Percentiles rank a stretch among this genome's conserved stretches.
Evolutionary conservation across 2,888 invertebrate genomes (phyloP).

Genomic region (Synanthedon tipuliformis): DNA sequence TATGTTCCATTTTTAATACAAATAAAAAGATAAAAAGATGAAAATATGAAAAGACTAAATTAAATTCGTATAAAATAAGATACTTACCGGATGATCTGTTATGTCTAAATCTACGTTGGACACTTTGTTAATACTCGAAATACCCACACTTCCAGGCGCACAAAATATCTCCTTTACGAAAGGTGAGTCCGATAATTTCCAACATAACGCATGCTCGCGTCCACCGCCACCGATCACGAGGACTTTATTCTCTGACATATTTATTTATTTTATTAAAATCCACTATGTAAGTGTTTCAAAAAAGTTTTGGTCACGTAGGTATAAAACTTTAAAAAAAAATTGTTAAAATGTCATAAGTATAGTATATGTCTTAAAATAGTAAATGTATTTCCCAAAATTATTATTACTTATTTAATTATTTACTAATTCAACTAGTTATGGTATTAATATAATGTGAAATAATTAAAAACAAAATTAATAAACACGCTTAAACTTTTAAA

Average conservation of each 20-base stretch:
- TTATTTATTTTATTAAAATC: constrained; percentile 4
- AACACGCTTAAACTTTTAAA: no score
- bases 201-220: constrained; percentile 94
- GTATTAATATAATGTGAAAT: no score
- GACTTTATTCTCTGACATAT: constrained; percentile 67
- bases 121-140: constrained; percentile 77
- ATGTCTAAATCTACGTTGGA: constrained; percentile 73
- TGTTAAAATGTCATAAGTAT: no score
- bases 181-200: constrained; percentile 89
- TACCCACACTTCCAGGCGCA: constrained; percentile 92
- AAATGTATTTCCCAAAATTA: no score
- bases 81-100: constrained; percentile 77
- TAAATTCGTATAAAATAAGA: constrained; percentile 4
- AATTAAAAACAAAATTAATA: no score
- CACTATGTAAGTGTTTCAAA: no score
- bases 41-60: constrained; percentile 3
- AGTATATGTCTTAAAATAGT: no score
- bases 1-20: no score
- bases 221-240: constrained; percentile 93
- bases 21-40: no score
- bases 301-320: background rate
- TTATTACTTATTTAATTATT: no score
- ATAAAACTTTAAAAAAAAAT: background rate
- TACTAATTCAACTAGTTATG: no score
- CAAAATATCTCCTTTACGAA: constrained; percentile 79